Percentiles rank a stretch among this genome's conserved stretches.
phyloP scores from a whole-genome alignment of 2,113 vertebrate species.

The Gobiocypris rarus region DNA sequence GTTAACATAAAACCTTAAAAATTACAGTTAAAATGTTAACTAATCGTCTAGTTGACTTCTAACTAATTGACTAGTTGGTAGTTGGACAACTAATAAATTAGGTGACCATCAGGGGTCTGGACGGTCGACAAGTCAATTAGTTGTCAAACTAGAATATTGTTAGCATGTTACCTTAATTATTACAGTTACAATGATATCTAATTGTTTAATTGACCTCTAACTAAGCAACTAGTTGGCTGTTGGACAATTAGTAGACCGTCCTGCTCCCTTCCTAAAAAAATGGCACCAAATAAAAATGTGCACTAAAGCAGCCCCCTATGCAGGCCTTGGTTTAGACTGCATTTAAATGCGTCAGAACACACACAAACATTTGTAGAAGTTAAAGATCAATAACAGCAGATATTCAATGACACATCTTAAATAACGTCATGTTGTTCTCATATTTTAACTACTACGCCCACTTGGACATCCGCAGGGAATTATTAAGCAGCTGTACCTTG shows the following conservation, averaged over 20 bases:
- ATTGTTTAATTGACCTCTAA: background rate
- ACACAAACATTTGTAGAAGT: background rate
- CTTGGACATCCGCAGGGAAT: background rate
- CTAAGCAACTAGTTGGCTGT: background rate
- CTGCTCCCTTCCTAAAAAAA: background rate
- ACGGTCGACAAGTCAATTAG: background rate
- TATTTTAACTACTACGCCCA: no score
- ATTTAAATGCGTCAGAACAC: background rate
- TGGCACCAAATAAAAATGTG: background rate
- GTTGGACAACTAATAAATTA: background rate
- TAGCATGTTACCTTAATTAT: background rate
- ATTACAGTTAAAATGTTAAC: background rate
- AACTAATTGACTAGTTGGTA: background rate
- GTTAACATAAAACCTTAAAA: background rate
- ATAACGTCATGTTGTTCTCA: background rate
- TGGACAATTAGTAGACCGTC: background rate
- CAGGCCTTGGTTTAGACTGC: background rate
- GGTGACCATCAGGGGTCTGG: background rate
- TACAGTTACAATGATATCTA: background rate
- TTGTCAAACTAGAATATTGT: background rate
- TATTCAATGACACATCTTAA: background rate
- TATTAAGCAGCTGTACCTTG: constrained; percentile 78
- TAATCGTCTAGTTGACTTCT: background rate
- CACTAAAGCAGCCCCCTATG: background rate
- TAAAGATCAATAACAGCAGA: background rate